Percentiles rank a stretch among this genome's conserved stretches.
Evolutionary conservation across 2,113 vertebrate species (phyloP).

Genomic region (Prinia subflava): DNA sequence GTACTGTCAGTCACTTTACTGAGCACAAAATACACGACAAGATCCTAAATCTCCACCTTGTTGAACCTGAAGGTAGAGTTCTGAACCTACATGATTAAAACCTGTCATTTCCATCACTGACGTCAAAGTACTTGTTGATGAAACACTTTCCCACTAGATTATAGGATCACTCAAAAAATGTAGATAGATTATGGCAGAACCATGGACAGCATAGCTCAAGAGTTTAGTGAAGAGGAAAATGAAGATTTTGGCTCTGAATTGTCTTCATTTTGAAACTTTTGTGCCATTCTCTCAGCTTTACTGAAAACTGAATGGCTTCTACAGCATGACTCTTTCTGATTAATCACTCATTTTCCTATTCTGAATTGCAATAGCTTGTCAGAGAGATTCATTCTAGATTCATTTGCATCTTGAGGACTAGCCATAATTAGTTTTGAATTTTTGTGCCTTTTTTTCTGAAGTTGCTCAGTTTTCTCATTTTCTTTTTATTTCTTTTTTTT

Average conservation of each 20-base stretch:
- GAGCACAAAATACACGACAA: neutral
- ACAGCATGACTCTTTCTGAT: neutral
- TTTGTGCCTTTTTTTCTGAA: neutral
- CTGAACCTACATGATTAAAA: neutral
- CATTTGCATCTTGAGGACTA: neutral
- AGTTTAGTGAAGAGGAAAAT: neutral
- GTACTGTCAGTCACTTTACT: neutral
- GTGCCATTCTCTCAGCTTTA: neutral
- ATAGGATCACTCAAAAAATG: neutral
- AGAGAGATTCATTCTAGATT: neutral
- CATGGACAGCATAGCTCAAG: neutral
- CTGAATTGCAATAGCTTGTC: neutral
- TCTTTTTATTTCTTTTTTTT: accelerated
- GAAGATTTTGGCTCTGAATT: neutral
- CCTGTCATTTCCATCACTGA: neutral
- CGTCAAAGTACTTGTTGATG: neutral
- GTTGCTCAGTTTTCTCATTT: neutral
- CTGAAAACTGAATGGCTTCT: neutral
- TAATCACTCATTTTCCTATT: neutral
- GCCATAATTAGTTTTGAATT: neutral
- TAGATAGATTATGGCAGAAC: neutral
- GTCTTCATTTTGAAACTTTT: neutral
- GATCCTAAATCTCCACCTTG: neutral
- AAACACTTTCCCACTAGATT: neutral
- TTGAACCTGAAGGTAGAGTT: neutral